Evolutionary conservation across 1,140 invertebrate species (phyloP).

Genomic region (Penaeus japonicus): DNA sequence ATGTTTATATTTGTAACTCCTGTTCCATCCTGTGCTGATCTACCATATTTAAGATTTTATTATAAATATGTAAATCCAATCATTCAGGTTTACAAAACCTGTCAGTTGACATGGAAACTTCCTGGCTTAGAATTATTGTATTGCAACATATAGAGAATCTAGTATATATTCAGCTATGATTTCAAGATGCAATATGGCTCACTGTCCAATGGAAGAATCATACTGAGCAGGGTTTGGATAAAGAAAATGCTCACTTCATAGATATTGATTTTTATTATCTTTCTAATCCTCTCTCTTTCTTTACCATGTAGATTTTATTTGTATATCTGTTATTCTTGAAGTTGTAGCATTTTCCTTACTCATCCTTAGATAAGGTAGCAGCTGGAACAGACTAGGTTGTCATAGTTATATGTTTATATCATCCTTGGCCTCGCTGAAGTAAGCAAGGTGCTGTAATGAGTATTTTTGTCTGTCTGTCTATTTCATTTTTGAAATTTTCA

Average conservation of each 20-base stretch:
- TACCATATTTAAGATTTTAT: conserved; percentile 6
- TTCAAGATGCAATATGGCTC: not conserved
- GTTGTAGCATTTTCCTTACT: not conserved
- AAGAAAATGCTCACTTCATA: not conserved
- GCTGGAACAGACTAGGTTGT: conserved; percentile 24
- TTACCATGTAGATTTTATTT: not conserved
- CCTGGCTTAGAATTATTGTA: too few species aligned
- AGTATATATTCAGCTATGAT: too few species aligned
- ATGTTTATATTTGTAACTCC: conserved; percentile 12
- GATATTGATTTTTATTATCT: not conserved
- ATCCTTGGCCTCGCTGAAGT: too few species aligned
- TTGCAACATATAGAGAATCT: too few species aligned
- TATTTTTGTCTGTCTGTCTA: too few species aligned
- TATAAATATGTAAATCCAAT: not conserved
- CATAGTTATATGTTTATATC: not conserved
- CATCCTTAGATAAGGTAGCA: conserved; percentile 21
- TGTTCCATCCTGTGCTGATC: conserved; percentile 35
- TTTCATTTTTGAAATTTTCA: too few species aligned
- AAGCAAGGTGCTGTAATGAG: too few species aligned
- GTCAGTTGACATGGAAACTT: too few species aligned
- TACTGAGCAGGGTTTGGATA: conserved; percentile 14
- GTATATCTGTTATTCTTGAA: not conserved
- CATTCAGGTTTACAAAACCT: too few species aligned
- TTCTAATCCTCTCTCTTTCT: not conserved
- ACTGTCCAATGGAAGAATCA: conserved; percentile 34